Evolutionary conservation across 1,140 invertebrate genomes (phyloP), one percentile per base, ranked within the genome.

Genomic region (Drosophila micromelanica): DNA sequence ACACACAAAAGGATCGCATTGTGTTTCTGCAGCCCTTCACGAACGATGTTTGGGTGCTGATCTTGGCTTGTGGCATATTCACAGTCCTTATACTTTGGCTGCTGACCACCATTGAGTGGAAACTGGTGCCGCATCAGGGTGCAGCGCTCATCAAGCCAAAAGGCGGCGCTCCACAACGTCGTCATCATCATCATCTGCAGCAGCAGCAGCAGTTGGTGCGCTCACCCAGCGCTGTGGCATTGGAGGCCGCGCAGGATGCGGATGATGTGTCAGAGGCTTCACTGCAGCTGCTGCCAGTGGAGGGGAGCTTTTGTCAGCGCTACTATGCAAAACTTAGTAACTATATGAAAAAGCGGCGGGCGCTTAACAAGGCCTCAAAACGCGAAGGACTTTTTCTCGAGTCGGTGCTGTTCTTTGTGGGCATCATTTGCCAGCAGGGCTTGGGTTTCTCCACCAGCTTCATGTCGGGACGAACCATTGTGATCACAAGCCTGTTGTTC

Each of bases 401-500:
- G 15, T 91, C 87, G n/a, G 59, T 91, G 3, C 73, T 93, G 2
- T 91, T 92, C 46, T 92, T 90, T 51, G 79, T 93, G 30, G 92
- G 92, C 27, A 92, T 92, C 3, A 91, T 93, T 49, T 92, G 92
- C 30, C 92, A 93, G 48, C 92, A 93, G 82, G 92, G 94, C 7
- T 84, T 93, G 46, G 90, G 90, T 6, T 92, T 93, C 52, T 91
- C 92, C 49, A 93, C 93, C 11, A 78, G 76, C 13, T 92, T 94
- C 2, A 89, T 92, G 37, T 93, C 94, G 7, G 93, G 94, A n/a
- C 93, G 94, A 40, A 93, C 95, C 15, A 91, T 95, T 11, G 94
- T 94, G 2, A 92, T 95, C 13, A 94, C 94, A 0, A 93, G 94
- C 7, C 94, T 96, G 57, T 49, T 95, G 0, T 95, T 95, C 92